A percentile compares a stretch with the other conserved stretches of the same genome.
Evolutionary conservation across 2,113 vertebrate genomes (phyloP).

Genomic region (Bufo gargarizans): DNA sequence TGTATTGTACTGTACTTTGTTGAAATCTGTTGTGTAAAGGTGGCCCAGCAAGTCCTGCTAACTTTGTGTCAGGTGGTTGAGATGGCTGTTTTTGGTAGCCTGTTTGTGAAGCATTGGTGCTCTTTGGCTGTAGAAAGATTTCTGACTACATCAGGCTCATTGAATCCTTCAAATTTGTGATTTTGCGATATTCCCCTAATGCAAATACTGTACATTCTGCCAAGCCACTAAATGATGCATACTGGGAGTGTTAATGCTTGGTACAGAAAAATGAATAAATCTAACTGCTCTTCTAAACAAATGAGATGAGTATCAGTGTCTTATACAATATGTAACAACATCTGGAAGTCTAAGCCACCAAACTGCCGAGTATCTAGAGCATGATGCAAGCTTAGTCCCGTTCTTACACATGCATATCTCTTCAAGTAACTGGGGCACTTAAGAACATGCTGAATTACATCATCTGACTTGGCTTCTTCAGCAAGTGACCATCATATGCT

Average conservation of each 20-base stretch:
- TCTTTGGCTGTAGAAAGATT: background rate
- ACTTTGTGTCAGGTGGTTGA: background rate
- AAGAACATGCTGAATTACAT: background rate
- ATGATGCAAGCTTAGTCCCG: background rate
- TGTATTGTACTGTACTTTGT: background rate
- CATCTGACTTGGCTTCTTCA: constrained; percentile 7
- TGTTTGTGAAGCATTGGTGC: background rate
- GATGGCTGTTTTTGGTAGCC: too few relatives aligned
- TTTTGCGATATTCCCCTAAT: background rate
- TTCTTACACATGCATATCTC: background rate
- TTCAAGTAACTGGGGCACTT: background rate
- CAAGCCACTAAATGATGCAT: background rate
- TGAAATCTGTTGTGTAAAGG: background rate
- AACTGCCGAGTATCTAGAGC: background rate
- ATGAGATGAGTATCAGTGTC: background rate
- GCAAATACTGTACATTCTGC: background rate
- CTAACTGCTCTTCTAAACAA: background rate
- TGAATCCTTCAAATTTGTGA: background rate
- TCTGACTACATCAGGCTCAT: background rate
- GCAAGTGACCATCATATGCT: background rate
- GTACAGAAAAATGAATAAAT: background rate
- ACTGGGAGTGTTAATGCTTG: background rate
- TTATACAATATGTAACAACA: background rate
- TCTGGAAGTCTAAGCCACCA: background rate
- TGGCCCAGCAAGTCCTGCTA: background rate